A percentile compares a stretch with the other conserved stretches of the same genome.
Evolutionary conservation across 92 coral and sea anemone species (phyloP).

Genomic region (Umimayanthus chanpuru): DNA sequence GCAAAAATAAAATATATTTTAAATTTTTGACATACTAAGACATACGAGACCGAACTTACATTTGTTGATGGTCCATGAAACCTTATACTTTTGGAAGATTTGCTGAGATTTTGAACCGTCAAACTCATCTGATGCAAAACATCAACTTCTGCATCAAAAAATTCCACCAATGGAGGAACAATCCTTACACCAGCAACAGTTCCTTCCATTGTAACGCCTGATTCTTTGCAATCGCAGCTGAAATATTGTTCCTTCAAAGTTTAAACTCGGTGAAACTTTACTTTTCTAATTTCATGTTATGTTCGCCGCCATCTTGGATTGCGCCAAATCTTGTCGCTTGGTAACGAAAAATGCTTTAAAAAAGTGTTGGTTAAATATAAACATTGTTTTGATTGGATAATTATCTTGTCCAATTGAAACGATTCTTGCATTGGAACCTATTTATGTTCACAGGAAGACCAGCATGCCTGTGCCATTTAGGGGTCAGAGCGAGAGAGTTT

Average conservation of each 20-base stretch:
- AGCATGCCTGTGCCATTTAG: no score
- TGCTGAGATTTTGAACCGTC: slow-evolving; percentile 94
- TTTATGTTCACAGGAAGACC: no score
- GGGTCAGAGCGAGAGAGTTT: no score
- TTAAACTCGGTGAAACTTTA: background rate
- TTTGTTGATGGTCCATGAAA: slow-evolving; percentile 96
- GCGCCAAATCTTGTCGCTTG: slow-evolving; percentile 65
- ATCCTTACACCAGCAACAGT: slow-evolving; percentile 97
- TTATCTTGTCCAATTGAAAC: slow-evolving; percentile 5
- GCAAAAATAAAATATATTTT: background rate
- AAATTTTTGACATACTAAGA: background rate
- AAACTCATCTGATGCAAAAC: slow-evolving; percentile 96
- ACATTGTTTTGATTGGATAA: slow-evolving; percentile 64
- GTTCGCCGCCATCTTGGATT: slow-evolving; percentile 83
- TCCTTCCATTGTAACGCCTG: slow-evolving; percentile 76
- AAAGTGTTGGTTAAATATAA: slow-evolving; percentile 36
- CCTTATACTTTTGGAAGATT: slow-evolving; percentile 85
- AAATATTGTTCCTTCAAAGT: background rate
- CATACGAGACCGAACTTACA: slow-evolving; percentile 56
- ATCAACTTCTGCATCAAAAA: slow-evolving; percentile 93
- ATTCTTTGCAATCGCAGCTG: background rate
- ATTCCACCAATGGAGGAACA: slow-evolving; percentile 97
- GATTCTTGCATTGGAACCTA: background rate
- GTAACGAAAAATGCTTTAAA: slow-evolving; percentile 60
- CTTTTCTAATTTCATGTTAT: slow-evolving; percentile 14